phyloP scores from a whole-genome alignment of 2,888 invertebrate genomes.

The Sesia bembeciformis region DNA sequence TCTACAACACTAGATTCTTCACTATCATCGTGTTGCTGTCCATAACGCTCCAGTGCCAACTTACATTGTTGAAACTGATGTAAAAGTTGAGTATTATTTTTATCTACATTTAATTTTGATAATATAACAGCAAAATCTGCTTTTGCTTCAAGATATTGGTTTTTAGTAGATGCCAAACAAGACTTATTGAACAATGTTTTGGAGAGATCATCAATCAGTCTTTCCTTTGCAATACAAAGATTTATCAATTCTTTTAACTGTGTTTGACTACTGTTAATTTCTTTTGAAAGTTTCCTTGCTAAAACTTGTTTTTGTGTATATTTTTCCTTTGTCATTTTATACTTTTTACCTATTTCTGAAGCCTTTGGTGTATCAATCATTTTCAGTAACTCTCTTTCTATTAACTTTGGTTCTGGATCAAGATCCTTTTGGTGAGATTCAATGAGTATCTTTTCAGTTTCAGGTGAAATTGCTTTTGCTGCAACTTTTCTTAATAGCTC shows the following conservation, averaged over 20 bases:
- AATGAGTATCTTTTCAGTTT: conserved; percentile 68
- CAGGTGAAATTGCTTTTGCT: conserved; percentile 67
- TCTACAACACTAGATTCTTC: conserved; percentile 67
- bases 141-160: conserved; percentile 74
- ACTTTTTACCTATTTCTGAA: conserved; percentile 65
- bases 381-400: conserved; percentile 66
- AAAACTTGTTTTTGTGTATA: conserved; percentile 65
- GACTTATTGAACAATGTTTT: conserved; percentile 43
- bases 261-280: conserved; percentile 78
- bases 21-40: conserved; percentile 48
- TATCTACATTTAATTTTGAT: conserved; percentile 75
- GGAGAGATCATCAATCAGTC: conserved; percentile 80
- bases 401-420: conserved; percentile 70
- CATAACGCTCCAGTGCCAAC: conserved; percentile 40
- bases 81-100: conserved; percentile 51
- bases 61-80: conserved; percentile 48
- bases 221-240: conserved; percentile 78
- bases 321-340: conserved; percentile 69
- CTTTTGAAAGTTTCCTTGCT: conserved; percentile 65
- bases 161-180: conserved; percentile 60
- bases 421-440: conserved; percentile 73
- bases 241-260: conserved; percentile 83
- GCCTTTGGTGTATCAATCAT: conserved; percentile 69
- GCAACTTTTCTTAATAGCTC: conserved; percentile 76
- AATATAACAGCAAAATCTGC: conserved; percentile 71